phyloP scores from a whole-genome alignment of 2,113 vertebrate genomes.

The Australoheros scitulus region DNA sequence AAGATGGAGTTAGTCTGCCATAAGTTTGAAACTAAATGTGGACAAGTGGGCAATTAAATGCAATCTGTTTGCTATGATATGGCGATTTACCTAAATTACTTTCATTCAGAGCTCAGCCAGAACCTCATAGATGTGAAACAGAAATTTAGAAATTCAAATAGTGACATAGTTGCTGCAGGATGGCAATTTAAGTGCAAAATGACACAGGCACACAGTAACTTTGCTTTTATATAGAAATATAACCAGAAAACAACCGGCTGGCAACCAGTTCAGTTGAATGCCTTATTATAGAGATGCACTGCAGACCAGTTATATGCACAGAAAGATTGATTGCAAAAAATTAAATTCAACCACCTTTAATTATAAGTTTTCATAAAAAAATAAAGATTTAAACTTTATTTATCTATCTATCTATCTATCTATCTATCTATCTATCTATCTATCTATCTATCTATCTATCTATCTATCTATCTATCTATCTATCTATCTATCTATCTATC shows the following conservation, averaged over 20 bases:
- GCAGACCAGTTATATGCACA: too few relatives aligned
- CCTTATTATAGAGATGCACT: too few relatives aligned
- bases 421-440: too few relatives aligned
- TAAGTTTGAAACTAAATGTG: accelerated
- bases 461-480: too few relatives aligned
- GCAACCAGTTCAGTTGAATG: too few relatives aligned
- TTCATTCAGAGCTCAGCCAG: not conserved
- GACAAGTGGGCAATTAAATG: not conserved
- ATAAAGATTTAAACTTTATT: too few relatives aligned
- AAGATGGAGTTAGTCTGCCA: not conserved
- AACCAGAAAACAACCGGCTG: not conserved
- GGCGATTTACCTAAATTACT: not conserved
- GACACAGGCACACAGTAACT: not conserved
- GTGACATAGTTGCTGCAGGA: not conserved
- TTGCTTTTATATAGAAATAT: not conserved
- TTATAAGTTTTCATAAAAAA: too few relatives aligned
- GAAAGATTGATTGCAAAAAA: too few relatives aligned
- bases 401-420: too few relatives aligned
- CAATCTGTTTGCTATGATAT: not conserved
- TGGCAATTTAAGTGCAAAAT: not conserved
- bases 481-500: too few relatives aligned
- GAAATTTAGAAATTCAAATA: not conserved
- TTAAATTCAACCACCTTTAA: too few relatives aligned
- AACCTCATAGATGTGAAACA: not conserved
- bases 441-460: too few relatives aligned